These are phyloP conservation scores for Aethes cnicana DNA, from an alignment of 2,888 invertebrate genomes.

Conservation along the genomic window DNA sequence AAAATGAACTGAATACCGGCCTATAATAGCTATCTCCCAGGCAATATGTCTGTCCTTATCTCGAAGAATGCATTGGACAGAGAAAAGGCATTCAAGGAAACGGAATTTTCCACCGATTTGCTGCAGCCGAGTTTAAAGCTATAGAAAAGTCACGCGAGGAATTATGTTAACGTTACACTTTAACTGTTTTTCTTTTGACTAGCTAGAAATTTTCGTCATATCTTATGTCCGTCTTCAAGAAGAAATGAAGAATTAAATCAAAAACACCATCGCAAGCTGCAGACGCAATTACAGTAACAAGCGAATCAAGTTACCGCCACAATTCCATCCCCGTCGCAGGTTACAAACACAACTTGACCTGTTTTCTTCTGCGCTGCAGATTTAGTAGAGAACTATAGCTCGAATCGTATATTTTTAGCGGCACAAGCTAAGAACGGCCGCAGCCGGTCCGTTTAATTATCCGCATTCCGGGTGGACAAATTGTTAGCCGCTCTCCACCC, in stretches of 20 bases:
- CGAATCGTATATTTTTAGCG: slow-evolving; percentile 67
- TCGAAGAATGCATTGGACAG: slow-evolving; percentile 33
- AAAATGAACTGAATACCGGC: slow-evolving; percentile 45
- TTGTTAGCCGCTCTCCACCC: slow-evolving; percentile 61
- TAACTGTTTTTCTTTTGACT: too few species aligned
- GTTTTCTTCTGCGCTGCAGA: slow-evolving; percentile 33
- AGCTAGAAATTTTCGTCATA: too few species aligned
- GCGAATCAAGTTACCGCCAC: slow-evolving; percentile 1
- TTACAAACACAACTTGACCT: slow-evolving; percentile 27
- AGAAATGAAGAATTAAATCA: neutral
- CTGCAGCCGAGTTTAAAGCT: neutral
- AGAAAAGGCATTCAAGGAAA: slow-evolving; percentile 9
- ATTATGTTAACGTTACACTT: neutral
- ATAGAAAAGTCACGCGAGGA: too few species aligned
- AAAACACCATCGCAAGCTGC: neutral
- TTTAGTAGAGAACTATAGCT: slow-evolving; percentile 34
- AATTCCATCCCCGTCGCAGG: slow-evolving; percentile 7
- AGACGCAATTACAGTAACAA: neutral
- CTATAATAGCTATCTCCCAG: slow-evolving; percentile 36
- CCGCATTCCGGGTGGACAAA: slow-evolving; percentile 79
- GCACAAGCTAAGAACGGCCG: slow-evolving; percentile 55
- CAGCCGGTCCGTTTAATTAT: slow-evolving; percentile 77
- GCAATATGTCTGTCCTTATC: slow-evolving; percentile 38
- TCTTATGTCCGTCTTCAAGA: too few species aligned
- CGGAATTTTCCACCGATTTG: neutral